A percentile compares a stretch with the other conserved stretches of the same genome.
phyloP scores from a whole-genome alignment of 2,113 vertebrate species.

The Eidolon helvum region DNA sequence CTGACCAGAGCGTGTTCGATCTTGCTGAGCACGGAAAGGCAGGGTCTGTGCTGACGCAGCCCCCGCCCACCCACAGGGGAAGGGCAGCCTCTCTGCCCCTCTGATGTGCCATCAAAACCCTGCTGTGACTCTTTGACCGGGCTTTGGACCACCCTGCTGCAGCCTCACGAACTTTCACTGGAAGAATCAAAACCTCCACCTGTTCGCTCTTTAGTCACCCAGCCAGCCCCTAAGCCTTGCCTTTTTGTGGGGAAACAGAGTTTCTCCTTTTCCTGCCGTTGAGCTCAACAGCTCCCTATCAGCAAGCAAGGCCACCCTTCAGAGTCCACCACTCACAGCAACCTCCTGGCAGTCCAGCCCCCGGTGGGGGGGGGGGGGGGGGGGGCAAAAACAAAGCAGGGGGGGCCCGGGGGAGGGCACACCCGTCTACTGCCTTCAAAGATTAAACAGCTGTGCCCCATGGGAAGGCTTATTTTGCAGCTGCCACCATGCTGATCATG shows the following conservation, averaged over 20 bases:
- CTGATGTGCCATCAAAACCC: no score
- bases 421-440: not conserved
- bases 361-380: no score
- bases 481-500: not conserved
- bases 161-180: not conserved
- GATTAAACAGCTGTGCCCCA: not conserved
- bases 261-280: not conserved
- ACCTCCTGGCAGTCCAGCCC: not conserved
- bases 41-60: not conserved
- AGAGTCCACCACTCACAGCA: not conserved
- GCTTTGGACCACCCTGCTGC: not conserved
- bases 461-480: not conserved
- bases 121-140: not conserved
- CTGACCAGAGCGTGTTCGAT: not conserved
- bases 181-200: not conserved
- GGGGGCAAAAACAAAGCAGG: no score
- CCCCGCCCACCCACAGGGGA: not conserved
- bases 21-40: not conserved
- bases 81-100: not conserved
- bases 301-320: not conserved
- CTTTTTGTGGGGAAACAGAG: not conserved
- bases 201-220: not conserved
- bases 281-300: not conserved
- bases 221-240: not conserved
- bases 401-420: no score